phyloP scores from a whole-genome alignment of 2,797 vertebrate genomes.

The Hylomyscus alleni region DNA sequence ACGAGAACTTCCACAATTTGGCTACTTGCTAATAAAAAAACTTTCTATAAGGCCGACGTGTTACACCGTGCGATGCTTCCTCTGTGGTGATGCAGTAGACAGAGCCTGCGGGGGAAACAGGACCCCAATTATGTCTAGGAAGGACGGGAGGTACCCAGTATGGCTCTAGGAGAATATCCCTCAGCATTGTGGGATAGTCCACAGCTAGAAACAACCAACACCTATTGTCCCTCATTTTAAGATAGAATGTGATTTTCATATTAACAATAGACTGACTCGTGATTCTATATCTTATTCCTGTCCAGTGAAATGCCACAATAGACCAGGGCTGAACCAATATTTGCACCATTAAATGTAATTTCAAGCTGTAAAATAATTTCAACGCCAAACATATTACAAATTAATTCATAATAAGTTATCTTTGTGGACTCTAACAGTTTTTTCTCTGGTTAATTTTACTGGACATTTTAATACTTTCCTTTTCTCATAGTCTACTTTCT shows the following conservation, averaged over 20 bases:
- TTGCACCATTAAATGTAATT: conserved; percentile 44
- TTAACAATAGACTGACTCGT: conserved; percentile 5
- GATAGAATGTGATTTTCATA: conserved; percentile 52
- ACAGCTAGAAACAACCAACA: neutral
- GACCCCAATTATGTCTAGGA: conserved; percentile 28
- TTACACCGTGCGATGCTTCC: conserved; percentile 47
- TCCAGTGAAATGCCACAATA: conserved; percentile 17
- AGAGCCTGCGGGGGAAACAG: conserved; percentile 16
- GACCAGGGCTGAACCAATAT: conserved; percentile 39
- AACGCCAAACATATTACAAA: conserved; percentile 8
- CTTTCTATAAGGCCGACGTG: conserved; percentile 14
- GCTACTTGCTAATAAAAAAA: conserved; percentile 10
- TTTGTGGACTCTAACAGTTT: conserved; percentile 44
- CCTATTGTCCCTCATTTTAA: conserved; percentile 36
- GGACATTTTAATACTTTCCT: neutral
- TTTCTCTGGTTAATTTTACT: neutral
- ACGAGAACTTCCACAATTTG: conserved; percentile 41
- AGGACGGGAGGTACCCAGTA: conserved; percentile 26
- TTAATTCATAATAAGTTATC: conserved; percentile 29
- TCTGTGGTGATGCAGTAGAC: neutral
- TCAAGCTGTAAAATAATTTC: neutral
- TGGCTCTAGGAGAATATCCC: conserved; percentile 3
- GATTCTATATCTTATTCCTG: neutral
- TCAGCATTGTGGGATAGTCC: neutral
- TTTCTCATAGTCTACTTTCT: conserved; percentile 30